phyloP scores from a whole-genome alignment of 2,888 invertebrate species.

The Macaria liturata region DNA sequence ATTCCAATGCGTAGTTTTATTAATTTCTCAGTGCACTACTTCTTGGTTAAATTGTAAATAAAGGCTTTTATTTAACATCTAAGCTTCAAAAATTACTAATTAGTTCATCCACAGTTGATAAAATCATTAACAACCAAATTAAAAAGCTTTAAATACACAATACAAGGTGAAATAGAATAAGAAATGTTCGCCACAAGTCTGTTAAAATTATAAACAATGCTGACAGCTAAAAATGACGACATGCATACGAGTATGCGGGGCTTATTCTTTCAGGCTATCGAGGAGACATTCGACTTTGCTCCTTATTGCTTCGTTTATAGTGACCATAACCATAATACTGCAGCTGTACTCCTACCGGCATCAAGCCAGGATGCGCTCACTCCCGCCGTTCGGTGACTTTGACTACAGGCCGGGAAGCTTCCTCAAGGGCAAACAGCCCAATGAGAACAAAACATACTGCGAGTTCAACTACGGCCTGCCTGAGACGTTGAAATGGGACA shows the following conservation, averaged over 20 bases:
- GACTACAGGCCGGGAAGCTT: slow-evolving; percentile 72
- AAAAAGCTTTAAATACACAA: no score
- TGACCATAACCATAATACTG: slow-evolving; percentile 60
- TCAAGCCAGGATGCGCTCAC: slow-evolving; percentile 45
- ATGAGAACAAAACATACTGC: slow-evolving; percentile 81
- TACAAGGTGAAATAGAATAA: neutral
- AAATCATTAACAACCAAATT: no score
- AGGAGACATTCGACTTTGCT: slow-evolving; percentile 68
- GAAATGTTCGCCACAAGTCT: slow-evolving; percentile 30
- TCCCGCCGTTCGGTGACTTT: slow-evolving; percentile 62
- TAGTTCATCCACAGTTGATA: no score
- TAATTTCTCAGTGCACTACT: no score
- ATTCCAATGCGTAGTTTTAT: no score
- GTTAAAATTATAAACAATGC: slow-evolving; percentile 50
- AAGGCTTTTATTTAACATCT: no score
- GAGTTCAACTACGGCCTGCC: slow-evolving; percentile 85
- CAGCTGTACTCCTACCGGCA: slow-evolving; percentile 66
- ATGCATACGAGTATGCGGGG: slow-evolving; percentile 71
- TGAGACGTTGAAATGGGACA: slow-evolving; percentile 75
- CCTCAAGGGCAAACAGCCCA: slow-evolving; percentile 73
- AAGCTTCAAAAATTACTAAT: no score
- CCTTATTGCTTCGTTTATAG: slow-evolving; percentile 58
- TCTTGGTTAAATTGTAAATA: no score
- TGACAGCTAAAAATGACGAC: slow-evolving; percentile 65
- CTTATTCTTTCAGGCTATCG: slow-evolving; percentile 69